Percentiles rank a stretch among this genome's conserved stretches.
These are phyloP conservation scores for Rapana venosa DNA, from an alignment of 2,888 invertebrate species.

Conservation along the genomic window DNA sequence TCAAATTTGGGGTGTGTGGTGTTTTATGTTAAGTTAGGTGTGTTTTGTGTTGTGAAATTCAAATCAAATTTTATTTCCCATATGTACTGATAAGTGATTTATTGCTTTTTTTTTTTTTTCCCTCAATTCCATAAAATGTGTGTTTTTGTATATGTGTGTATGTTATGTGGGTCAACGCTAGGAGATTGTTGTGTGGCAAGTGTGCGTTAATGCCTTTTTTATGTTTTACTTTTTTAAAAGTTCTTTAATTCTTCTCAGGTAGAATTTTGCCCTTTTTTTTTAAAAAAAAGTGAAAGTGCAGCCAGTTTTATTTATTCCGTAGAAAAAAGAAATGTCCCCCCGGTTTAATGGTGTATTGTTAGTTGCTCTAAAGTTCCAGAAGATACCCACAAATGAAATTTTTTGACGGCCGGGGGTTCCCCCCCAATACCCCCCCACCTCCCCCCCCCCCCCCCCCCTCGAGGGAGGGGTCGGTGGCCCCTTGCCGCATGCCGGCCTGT, in stretches of 20 bases:
- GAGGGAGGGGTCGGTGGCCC: conserved; percentile 52
- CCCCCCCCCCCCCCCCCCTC: conserved; percentile 66
- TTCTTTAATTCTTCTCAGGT: no score
- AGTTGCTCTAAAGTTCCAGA: conserved; percentile 3
- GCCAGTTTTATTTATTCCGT: no score
- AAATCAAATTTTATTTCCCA: no score
- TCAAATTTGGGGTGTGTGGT: background rate
- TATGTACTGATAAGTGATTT: no score
- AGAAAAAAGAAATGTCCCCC: background rate
- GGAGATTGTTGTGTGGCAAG: no score
- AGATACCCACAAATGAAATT: conserved; percentile 49
- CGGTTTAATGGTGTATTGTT: background rate
- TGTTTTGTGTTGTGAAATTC: no score
- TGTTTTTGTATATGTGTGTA: background rate
- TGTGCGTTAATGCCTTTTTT: no score
- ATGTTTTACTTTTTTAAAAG: no score
- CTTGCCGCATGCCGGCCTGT: conserved; percentile 73
- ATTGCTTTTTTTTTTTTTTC: no score
- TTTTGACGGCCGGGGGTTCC: conserved; percentile 58
- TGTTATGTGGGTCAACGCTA: no score
- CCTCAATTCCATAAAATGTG: background rate
- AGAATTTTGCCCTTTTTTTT: no score
- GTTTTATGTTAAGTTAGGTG: background rate
- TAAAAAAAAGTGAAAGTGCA: no score
- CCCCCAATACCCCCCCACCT: conserved; percentile 67